Evolutionary conservation across 92 coral and sea anemone species (phyloP).

Genomic region (Epizoanthus rinbou): DNA sequence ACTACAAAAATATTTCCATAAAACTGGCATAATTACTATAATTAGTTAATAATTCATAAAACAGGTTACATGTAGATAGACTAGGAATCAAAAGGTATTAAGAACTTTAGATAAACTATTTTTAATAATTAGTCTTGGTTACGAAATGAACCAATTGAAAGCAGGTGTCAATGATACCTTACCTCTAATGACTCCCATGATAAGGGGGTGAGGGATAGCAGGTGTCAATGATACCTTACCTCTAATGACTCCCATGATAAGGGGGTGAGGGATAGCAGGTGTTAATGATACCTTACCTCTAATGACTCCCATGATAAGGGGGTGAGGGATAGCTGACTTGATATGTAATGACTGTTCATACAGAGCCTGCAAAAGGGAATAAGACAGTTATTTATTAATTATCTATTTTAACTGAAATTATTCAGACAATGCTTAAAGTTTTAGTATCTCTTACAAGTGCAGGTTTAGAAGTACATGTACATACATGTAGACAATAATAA

Average conservation of each 20-base stretch:
- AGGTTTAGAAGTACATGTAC: not conserved
- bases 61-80: too few species aligned
- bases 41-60: too few species aligned
- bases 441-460: not conserved
- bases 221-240: slow-evolving; percentile 51
- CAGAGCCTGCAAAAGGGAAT: slow-evolving; percentile 50
- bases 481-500: not conserved
- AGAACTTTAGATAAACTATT: not conserved
- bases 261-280: slow-evolving; percentile 99
- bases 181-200: slow-evolving; percentile 97
- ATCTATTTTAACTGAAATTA: slow-evolving; percentile 18
- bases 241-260: slow-evolving; percentile 97
- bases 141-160: not conserved
- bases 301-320: slow-evolving; percentile 98
- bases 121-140: not conserved
- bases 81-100: too few species aligned
- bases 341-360: slow-evolving; percentile 97
- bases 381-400: not conserved
- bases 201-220: slow-evolving; percentile 98
- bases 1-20: too few species aligned
- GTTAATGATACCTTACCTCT: slow-evolving; percentile 63
- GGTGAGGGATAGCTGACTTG: slow-evolving; percentile 99
- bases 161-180: not conserved
- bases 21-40: too few species aligned
- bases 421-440: not conserved